Evolutionary conservation across 1,140 invertebrate species (phyloP).

Genomic region (Holcopasites calliopsidis): DNA sequence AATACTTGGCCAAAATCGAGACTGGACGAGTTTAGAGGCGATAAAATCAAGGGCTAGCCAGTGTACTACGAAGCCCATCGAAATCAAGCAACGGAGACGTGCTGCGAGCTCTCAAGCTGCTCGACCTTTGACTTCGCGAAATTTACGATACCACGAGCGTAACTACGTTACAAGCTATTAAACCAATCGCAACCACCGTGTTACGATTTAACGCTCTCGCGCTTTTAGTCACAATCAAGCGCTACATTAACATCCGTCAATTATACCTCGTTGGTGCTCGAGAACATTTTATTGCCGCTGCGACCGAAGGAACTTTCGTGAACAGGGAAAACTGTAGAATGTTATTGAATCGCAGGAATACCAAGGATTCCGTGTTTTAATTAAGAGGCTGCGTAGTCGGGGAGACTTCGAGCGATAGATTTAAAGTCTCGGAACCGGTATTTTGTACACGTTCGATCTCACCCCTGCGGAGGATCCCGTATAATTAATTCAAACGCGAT

Average conservation of each 20-base stretch:
- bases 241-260: neutral
- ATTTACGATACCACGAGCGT: slow-evolving; percentile 12
- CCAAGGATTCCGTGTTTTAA: neutral
- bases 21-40: neutral
- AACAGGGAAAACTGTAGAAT: neutral
- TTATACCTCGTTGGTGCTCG: neutral
- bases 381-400: neutral
- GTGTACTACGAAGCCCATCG: neutral
- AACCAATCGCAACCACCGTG: neutral
- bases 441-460: neutral
- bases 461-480: no score
- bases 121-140: neutral
- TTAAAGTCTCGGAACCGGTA: neutral
- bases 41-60: neutral
- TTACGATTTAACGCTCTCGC: neutral
- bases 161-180: slow-evolving; percentile 15
- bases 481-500: slow-evolving; percentile 20
- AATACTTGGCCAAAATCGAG: neutral
- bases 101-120: neutral
- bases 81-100: neutral
- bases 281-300: neutral
- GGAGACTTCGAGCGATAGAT: neutral
- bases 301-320: neutral
- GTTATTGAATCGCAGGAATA: neutral
- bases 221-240: slow-evolving; percentile 14